Conservation (phyloP, 2,888 invertebrate species). For the Eustalomyia histrio region DNA sequence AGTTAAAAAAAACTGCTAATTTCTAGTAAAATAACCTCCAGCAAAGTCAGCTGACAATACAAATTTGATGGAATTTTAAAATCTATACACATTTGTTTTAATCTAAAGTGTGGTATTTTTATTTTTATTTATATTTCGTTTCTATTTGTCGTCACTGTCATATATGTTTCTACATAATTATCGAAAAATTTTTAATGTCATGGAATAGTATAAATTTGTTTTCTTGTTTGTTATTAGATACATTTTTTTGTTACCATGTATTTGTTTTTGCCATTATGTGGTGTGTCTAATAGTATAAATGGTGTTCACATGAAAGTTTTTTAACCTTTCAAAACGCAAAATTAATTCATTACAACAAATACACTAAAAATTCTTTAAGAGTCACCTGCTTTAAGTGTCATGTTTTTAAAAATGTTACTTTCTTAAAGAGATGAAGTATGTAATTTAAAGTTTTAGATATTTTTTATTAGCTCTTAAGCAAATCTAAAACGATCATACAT, state of each 20-base stretch:
- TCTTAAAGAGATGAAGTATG: too few relatives aligned
- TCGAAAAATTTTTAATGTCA: too few relatives aligned
- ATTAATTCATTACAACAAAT: too few relatives aligned
- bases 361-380: too few relatives aligned
- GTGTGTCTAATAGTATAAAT: background rate
- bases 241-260: conserved; percentile 15
- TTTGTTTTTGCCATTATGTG: conserved; percentile 23
- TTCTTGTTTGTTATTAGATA: background rate
- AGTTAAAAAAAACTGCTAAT: conserved; percentile 38
- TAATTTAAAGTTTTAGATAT: too few relatives aligned
- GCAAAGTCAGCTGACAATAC: conserved; percentile 49
- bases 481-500: too few relatives aligned
- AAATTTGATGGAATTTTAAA: conserved; percentile 11
- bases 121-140: conserved; percentile 15
- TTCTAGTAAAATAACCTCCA: conserved; percentile 20
- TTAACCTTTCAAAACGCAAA: too few relatives aligned
- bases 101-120: background rate
- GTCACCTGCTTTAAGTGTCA: too few relatives aligned
- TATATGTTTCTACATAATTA: background rate
- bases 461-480: too few relatives aligned
- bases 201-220: background rate
- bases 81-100: background rate
- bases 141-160: background rate
- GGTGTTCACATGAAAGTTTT: too few relatives aligned
- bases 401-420: too few relatives aligned